Base-by-base conservation (phyloP, 1,140 invertebrate species). In the Drosophila insularis region DNA sequence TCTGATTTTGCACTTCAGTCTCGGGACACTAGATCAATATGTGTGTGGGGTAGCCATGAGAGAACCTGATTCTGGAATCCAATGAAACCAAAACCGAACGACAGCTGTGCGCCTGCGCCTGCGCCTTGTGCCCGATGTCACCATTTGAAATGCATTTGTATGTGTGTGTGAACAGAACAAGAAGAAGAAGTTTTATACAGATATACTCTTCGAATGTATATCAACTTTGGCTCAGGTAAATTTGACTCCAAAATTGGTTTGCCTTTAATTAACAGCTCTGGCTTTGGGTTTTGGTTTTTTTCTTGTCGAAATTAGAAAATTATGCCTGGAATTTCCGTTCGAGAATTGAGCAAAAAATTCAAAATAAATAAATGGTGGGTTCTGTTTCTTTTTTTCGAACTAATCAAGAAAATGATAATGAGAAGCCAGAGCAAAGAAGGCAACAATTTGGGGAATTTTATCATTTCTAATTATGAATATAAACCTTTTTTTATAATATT, bases 91-190 rank as follows among this genome's bases (percentile, higher is more conserved):
- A 4, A 65, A 75, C 19, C 17, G 14, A 10, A 19, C 43, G 81
- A 71, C 82, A 87, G 82, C 82, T 89, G 82, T 80, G 82, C 84
- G 84, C 82, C 84, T 84, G 82, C 84, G 84, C 82, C 84, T 84
- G 84, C 77, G 84, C 69, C 71, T 63, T 69, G 43, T 78, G 84
- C 67, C 71, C 59, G 65, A 39, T 78, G 81, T 81, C 78, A 67
- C 71, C 67, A 71, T 40, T 35, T 50, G 46, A 67, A 76, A 68
- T 68, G 64, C 63, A 65, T 81, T 76, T 69, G 58, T 68, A 31
- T 53, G 4, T 40, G 8, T 21, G 39, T 23, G 27, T 39, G n/a
- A 60, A 62, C 23, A 40, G 27, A 27, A 6, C 27, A 27, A 27
- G 27, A 70, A 56, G 46, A 66, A 60, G 35, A 37, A 35, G 56